These are phyloP conservation scores for Aphelenchoides fujianensis DNA, from an alignment of 1,140 invertebrate species.

Conservation along the genomic window DNA sequence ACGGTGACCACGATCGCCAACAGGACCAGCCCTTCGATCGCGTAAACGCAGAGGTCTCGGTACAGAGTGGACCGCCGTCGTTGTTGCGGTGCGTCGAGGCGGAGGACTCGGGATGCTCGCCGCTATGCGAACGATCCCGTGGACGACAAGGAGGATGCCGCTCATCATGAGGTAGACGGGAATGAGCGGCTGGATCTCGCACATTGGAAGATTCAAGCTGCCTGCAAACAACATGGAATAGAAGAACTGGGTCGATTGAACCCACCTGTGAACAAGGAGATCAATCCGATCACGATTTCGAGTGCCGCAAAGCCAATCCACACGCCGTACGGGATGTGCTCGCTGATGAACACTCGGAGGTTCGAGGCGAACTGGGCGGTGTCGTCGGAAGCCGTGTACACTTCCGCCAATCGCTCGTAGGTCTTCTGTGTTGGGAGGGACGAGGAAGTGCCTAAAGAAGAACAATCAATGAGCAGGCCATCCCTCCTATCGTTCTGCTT, in stretches of 20 bases:
- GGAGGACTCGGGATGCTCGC: constrained; percentile 6
- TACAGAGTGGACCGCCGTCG: constrained; percentile 6
- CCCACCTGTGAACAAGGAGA: constrained; percentile 29
- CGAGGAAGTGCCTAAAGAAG: constrained; percentile 4
- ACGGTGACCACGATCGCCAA: constrained; percentile 28
- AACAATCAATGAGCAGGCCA: neutral
- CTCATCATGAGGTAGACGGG: constrained; percentile 35
- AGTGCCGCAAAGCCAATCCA: constrained; percentile 26
- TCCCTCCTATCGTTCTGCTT: neutral
- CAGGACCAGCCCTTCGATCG: constrained; percentile 33
- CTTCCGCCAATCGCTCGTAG: constrained; percentile 34
- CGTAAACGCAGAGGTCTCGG: constrained; percentile 27
- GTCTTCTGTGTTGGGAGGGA: constrained; percentile 28
- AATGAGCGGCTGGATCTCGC: constrained; percentile 36
- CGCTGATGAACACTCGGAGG: constrained; percentile 6
- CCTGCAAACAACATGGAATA: constrained; percentile 13
- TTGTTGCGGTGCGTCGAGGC: neutral
- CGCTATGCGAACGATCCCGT: constrained; percentile 25
- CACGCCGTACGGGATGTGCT: constrained; percentile 19
- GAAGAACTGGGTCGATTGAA: neutral
- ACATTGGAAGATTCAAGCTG: constrained; percentile 35
- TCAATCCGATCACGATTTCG: constrained; percentile 27
- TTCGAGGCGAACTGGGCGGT: constrained; percentile 26
- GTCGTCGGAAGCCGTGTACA: constrained; percentile 35
- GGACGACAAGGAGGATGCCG: constrained; percentile 30